Conservation (phyloP, 2,888 invertebrate genomes). For the Drosophila subsilvestris region DNA sequence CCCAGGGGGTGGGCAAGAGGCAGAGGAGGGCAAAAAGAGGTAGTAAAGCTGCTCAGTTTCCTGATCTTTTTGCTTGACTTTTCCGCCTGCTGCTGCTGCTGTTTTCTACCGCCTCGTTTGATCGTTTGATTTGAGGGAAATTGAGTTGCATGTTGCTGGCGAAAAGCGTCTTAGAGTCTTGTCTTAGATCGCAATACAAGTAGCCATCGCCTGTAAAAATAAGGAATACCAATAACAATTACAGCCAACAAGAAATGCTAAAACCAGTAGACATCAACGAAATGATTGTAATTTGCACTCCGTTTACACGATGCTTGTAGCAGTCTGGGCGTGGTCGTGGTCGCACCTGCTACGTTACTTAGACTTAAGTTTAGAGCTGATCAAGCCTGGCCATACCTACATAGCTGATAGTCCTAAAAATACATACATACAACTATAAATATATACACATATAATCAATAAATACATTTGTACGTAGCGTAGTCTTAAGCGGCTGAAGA, state of each 20-base stretch:
- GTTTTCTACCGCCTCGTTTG: conserved; percentile 11
- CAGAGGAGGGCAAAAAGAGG: not conserved
- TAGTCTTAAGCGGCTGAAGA: conserved; percentile 23
- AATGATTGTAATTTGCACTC: conserved; percentile 71
- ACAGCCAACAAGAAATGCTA: conserved; percentile 24
- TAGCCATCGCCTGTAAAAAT: conserved; percentile 36
- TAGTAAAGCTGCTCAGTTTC: conserved; percentile 42
- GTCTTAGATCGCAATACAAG: conserved; percentile 38
- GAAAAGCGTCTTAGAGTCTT: conserved; percentile 18
- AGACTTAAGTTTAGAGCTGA: conserved; percentile 41
- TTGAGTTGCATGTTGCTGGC: conserved; percentile 67
- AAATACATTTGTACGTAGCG: conserved; percentile 24
- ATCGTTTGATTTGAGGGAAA: conserved; percentile 38
- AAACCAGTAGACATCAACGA: conserved; percentile 26
- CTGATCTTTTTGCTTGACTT: conserved; percentile 50
- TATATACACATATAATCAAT: conserved; percentile 9
- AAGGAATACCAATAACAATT: conserved; percentile 10
- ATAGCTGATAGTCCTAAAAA: conserved; percentile 23
- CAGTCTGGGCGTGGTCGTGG: conserved; percentile 54
- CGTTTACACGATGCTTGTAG: conserved; percentile 57
- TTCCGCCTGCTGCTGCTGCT: conserved; percentile 32
- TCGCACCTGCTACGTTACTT: conserved; percentile 40
- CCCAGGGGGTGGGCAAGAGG: not conserved
- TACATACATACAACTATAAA: conserved; percentile 2
- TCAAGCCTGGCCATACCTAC: conserved; percentile 30